Percentiles rank a stretch among this genome's conserved stretches.
Evolutionary conservation across 2,113 vertebrate species (phyloP).

Genomic region (Megaceryle maxima): DNA sequence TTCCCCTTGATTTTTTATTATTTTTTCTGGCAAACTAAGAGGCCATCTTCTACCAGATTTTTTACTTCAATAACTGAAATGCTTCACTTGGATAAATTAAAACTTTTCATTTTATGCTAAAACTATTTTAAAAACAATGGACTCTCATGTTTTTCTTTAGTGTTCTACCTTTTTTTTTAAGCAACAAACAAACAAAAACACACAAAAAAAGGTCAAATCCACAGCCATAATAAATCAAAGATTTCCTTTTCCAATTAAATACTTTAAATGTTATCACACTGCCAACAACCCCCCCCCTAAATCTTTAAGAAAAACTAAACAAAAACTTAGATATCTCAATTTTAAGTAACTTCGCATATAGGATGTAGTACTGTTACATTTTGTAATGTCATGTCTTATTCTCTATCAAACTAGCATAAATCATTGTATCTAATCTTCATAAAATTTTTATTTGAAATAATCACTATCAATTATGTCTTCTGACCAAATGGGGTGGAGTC

Average conservation of each 20-base stretch:
- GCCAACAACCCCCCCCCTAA: fast-evolving
- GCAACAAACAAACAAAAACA: too few species aligned
- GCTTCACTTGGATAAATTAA: too few species aligned
- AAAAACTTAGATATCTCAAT: not conserved
- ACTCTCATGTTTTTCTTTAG: too few species aligned
- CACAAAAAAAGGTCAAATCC: too few species aligned
- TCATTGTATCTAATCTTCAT: not conserved
- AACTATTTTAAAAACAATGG: too few species aligned
- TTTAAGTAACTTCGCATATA: not conserved
- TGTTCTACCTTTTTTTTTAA: too few species aligned
- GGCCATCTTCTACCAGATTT: too few species aligned
- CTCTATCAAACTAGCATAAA: not conserved
- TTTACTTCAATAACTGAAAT: too few species aligned
- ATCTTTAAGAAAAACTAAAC: not conserved
- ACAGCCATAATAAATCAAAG: not conserved
- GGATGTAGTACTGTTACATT: not conserved
- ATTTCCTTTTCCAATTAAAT: not conserved
- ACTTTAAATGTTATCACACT: not conserved
- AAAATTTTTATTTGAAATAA: not conserved
- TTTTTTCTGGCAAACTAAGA: too few species aligned
- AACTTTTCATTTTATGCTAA: too few species aligned
- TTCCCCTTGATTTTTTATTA: too few species aligned
- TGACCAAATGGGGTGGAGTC: not conserved
- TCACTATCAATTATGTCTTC: not conserved
- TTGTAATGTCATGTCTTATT: not conserved